These are phyloP conservation scores for Sciurus vulgaris DNA, from an alignment of 2,797 vertebrate genomes.

Conservation along the genomic window DNA sequence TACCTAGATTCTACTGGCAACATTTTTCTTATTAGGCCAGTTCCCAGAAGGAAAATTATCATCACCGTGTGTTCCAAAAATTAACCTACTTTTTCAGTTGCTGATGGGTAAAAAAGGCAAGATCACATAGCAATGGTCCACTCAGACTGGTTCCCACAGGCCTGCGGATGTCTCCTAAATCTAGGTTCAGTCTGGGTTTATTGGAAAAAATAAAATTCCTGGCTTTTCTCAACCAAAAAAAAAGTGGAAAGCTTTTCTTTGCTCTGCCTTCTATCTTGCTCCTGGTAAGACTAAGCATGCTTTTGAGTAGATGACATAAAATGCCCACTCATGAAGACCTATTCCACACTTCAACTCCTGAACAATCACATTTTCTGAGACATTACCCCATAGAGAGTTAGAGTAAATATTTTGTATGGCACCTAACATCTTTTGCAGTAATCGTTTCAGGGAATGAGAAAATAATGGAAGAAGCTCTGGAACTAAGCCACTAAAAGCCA, in stretches of 20 bases:
- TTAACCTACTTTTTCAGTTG: neutral
- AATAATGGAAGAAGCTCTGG: constrained; percentile 71
- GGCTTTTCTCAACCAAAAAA: constrained; percentile 40
- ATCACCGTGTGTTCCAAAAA: neutral
- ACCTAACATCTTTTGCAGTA: constrained; percentile 52
- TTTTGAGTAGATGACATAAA: constrained; percentile 37
- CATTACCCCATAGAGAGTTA: constrained; percentile 10
- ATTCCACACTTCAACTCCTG: constrained; percentile 32
- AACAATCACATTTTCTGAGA: constrained; percentile 49
- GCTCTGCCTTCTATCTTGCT: constrained; percentile 56
- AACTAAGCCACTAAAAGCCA: constrained; percentile 75
- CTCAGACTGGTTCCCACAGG: neutral
- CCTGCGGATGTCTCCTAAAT: neutral
- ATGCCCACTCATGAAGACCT: constrained; percentile 25
- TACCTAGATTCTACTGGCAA: neutral
- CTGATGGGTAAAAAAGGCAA: neutral
- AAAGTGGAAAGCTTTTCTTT: constrained; percentile 16
- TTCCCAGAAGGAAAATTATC: constrained; percentile 56
- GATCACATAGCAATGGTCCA: neutral
- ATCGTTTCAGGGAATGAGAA: constrained; percentile 74
- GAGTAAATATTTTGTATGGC: constrained; percentile 73
- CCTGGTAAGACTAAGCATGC: constrained; percentile 28
- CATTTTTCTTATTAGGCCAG: constrained; percentile 33
- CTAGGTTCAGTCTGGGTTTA: constrained; percentile 2
- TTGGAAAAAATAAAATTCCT: neutral